Evolutionary conservation across 2,888 invertebrate species (phyloP), one percentile per base, ranked within the genome.

Genomic region (Lypha dubia): DNA sequence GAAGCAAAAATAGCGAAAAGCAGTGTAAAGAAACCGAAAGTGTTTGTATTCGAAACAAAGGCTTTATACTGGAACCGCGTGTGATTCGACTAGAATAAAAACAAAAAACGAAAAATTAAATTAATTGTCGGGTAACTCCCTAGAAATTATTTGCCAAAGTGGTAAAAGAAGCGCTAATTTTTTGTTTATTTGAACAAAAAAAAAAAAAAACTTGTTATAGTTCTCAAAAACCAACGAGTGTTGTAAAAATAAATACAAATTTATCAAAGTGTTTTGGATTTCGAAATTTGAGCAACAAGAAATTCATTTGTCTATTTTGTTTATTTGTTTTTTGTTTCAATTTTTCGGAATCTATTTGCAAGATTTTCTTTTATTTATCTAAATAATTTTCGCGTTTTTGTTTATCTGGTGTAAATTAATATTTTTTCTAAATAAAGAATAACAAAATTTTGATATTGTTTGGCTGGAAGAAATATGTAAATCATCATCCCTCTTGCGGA

Each of bases 1-100:
- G 38, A 65, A 56, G 20, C 44, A 41, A 15, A n/a, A 38, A 62
- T 44, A 62, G 49, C 38, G 20, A 58, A 63, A 65, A 32, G 11
- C 38, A 24, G 46, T 51, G 49, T 32, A 73, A 79, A 79, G 65
- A 79, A 79, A 79, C 58, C n/a, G 65, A 73, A 79, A 73, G 79
- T 79, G 79, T 56, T 79, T 56, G 13, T 46, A 49, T 28, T 35
- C 20, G 20, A 20, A 49, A 20, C 49, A 49, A 0, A 44, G 38
- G 24, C 35, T 73, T n/a, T 32, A 68, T 49, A 22, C 35, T 24
- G 35, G 9, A 38, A 77, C 60, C 68, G 60, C 68, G 20, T 77
- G 68, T 41, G 22, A 51, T 53, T 15, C 28, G 24, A 24, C 20
- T 1, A 17, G 15, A 15, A 15, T 3, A 15, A 53, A 20, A 60